phyloP scores from a whole-genome alignment of 2,113 vertebrate species.

The Megaptera novaeangliae region DNA sequence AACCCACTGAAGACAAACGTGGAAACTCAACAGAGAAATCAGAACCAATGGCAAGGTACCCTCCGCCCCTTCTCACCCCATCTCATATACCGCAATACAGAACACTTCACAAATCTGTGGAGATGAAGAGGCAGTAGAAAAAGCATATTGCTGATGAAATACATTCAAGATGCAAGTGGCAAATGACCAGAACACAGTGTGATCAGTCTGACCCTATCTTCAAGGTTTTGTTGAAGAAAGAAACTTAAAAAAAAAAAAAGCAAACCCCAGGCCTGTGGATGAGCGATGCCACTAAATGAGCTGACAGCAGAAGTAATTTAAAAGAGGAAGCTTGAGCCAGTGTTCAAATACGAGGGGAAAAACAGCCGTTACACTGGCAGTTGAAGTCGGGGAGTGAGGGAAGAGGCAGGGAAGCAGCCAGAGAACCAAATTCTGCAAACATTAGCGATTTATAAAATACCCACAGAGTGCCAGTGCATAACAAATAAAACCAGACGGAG shows the following conservation, averaged over 20 bases:
- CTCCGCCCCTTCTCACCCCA: not conserved
- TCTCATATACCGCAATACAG: not conserved
- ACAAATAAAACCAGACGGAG: constrained; percentile 58
- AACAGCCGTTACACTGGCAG: constrained; percentile 36
- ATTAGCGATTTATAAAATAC: constrained; percentile 59
- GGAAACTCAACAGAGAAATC: not conserved
- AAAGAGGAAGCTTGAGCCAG: constrained; percentile 51
- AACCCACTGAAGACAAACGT: not conserved
- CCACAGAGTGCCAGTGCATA: not conserved
- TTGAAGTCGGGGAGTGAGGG: constrained; percentile 25
- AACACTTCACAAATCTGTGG: not conserved
- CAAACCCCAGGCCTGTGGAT: not conserved
- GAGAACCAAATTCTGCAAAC: constrained; percentile 51
- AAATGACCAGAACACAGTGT: constrained; percentile 35
- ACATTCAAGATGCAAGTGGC: constrained; percentile 46
- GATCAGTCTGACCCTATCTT: constrained; percentile 43
- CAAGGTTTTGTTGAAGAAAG: constrained; percentile 60
- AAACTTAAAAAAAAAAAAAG: constrained; percentile 30
- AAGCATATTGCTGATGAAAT: constrained; percentile 4
- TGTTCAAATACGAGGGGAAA: constrained; percentile 42
- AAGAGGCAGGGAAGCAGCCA: constrained; percentile 37
- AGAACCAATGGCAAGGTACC: constrained; percentile 48
- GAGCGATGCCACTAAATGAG: constrained; percentile 56
- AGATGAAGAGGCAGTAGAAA: not conserved
- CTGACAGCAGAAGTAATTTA: constrained; percentile 70